Evolutionary conservation across 2,888 invertebrate species (phyloP).

Genomic region (Desoria tigrina): DNA sequence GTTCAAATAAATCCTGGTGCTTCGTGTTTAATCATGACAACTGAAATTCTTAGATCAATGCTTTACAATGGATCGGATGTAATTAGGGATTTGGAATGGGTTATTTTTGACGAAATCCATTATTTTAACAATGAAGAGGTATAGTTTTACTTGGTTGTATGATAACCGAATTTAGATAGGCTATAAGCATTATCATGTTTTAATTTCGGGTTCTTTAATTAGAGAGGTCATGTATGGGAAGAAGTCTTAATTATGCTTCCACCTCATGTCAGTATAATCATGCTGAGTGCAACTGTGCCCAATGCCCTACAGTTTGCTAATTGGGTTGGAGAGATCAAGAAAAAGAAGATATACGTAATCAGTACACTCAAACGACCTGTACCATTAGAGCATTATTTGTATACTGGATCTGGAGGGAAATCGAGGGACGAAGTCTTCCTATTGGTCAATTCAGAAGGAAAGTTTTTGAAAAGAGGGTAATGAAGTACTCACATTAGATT

Average conservation of each 20-base stretch:
- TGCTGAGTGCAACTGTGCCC: constrained; percentile 97
- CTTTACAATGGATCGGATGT: constrained; percentile 90
- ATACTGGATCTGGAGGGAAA: constrained; percentile 74
- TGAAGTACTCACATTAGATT: constrained; percentile 51
- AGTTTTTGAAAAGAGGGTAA: constrained; percentile 71
- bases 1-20: constrained; percentile 92
- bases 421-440: constrained; percentile 70
- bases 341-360: constrained; percentile 85
- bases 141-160: too few species aligned
- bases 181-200: too few species aligned
- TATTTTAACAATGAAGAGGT: constrained; percentile 96
- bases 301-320: constrained; percentile 95
- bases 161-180: too few species aligned
- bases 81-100: constrained; percentile 94
- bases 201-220: constrained; percentile 51
- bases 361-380: constrained; percentile 91
- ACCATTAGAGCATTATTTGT: constrained; percentile 90
- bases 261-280: constrained; percentile 89
- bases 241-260: constrained; percentile 95
- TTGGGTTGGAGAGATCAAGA: constrained; percentile 85
- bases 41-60: constrained; percentile 97
- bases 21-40: constrained; percentile 97
- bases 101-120: constrained; percentile 98
- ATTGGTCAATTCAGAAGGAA: constrained; percentile 75
- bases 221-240: constrained; percentile 99